Conservation (phyloP, 2,113 vertebrate species). For the Girardinichthys multiradiatus region DNA sequence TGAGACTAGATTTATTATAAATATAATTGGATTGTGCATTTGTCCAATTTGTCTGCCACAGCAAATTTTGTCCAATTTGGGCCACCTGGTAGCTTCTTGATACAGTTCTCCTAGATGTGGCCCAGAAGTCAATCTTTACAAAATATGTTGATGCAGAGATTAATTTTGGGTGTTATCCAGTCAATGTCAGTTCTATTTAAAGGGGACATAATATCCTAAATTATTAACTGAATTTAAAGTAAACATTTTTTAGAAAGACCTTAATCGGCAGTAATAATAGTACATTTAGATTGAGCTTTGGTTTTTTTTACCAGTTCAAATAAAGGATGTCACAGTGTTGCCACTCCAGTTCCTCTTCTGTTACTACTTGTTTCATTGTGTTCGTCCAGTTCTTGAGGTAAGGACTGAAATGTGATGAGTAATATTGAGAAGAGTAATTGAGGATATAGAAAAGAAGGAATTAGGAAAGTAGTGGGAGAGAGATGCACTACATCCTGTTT, state of each 20-base stretch:
- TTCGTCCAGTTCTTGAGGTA: not conserved
- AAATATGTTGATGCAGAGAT: not conserved
- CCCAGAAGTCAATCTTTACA: not conserved
- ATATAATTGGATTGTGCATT: not conserved
- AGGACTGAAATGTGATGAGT: not conserved
- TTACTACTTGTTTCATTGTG: not conserved
- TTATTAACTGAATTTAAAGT: not conserved
- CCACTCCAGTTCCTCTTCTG: not conserved
- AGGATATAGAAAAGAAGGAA: not conserved
- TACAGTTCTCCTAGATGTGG: not conserved
- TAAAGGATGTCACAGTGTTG: not conserved
- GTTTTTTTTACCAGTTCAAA: not conserved
- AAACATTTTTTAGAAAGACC: not conserved
- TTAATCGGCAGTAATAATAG: not conserved
- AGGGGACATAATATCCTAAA: not conserved
- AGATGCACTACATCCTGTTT: constrained; percentile 17
- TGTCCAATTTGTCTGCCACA: too few relatives aligned
- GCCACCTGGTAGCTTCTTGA: not conserved
- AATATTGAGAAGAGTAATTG: not conserved
- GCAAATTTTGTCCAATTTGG: not conserved
- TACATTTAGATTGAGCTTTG: too few relatives aligned
- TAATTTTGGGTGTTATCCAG: not conserved
- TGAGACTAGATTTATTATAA: not conserved
- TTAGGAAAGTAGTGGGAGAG: too few relatives aligned
- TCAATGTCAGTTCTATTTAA: not conserved